Base-by-base conservation (phyloP, 2,113 vertebrate species). In the Clarias magur region DNA sequence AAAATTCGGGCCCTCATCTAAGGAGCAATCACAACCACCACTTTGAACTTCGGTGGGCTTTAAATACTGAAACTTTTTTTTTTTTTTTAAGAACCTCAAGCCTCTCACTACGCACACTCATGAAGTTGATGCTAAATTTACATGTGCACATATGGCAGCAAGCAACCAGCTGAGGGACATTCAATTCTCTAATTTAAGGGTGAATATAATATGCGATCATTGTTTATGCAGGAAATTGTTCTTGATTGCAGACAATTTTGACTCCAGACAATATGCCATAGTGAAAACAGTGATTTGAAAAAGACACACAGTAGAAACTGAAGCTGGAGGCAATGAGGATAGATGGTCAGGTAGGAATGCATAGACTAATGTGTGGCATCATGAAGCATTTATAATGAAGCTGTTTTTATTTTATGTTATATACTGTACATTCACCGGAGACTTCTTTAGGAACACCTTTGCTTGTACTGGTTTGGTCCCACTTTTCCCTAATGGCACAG, bases 1-100 rank as follows among this genome's bases (percentile, higher is more conserved):
- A 90, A 90, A 88, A 75, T 86, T 84, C 38, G 73, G 62, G n/a
- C 60, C 59, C 63, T 80, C 80, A 80, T 84, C 80, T 88, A 76
- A 84, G 56, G 68, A 86, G 34, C 68, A 86, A 80, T 70, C 84
- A 67, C 67, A 86, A 42, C 42, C 73, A 53, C 21, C 3, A 56
- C 86, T 65, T 62, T 63, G 73, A 83, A 85, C 84, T 54, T 72
- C 83, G 70, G 83, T 57, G 60, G 82, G 83, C 62, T 87, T 86
- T n/a, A 84, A 88, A 79, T 80, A 56, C 84, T 75, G 34, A 63
- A 73, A 60, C 56, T 19, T 25, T 59, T 83, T 85, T 84, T 23
- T 19, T 38, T 38, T 38, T 38, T 38, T 38, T 38, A 1, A 54
- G 56, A 85, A 65, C 73, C 84, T 34, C 84, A 76, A 84, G 75